Evolutionary conservation across 1,140 invertebrate species (phyloP).

Genomic region (Nephila pilipes): DNA sequence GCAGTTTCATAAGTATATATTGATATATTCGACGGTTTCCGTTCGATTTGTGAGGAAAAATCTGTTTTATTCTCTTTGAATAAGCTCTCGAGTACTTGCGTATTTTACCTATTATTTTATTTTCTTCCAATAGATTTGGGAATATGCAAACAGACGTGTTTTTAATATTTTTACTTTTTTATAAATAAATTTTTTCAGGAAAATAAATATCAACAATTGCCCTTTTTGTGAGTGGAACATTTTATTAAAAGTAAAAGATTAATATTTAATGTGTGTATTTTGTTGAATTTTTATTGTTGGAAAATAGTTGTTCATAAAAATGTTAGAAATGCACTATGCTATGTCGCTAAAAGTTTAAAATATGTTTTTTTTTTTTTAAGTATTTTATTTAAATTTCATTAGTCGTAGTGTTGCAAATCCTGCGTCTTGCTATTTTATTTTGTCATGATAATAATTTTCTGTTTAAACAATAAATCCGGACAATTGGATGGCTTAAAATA

Average conservation of each 20-base stretch:
- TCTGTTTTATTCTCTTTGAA: neutral
- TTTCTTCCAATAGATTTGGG: neutral
- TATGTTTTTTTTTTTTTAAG: too few species aligned
- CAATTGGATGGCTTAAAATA: too few species aligned
- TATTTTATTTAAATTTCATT: too few species aligned
- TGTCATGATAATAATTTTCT: too few species aligned
- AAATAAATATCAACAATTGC: neutral
- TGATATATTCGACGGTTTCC: neutral
- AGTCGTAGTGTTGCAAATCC: too few species aligned
- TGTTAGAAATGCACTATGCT: too few species aligned
- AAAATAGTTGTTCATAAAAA: too few species aligned
- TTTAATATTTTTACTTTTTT: neutral
- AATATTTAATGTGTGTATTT: too few species aligned
- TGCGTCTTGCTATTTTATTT: too few species aligned
- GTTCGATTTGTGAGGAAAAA: neutral
- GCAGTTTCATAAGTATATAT: constrained; percentile 15
- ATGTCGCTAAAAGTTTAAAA: too few species aligned
- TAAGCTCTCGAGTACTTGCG: neutral
- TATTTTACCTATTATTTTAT: neutral
- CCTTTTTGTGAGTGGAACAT: neutral
- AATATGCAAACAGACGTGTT: neutral
- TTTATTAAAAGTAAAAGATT: neutral
- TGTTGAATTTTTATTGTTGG: too few species aligned
- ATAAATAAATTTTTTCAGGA: neutral
- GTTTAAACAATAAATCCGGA: too few species aligned